These are phyloP conservation scores for Cirrhinus mrigala DNA, from an alignment of 2,797 vertebrate species.

Conservation along the genomic window DNA sequence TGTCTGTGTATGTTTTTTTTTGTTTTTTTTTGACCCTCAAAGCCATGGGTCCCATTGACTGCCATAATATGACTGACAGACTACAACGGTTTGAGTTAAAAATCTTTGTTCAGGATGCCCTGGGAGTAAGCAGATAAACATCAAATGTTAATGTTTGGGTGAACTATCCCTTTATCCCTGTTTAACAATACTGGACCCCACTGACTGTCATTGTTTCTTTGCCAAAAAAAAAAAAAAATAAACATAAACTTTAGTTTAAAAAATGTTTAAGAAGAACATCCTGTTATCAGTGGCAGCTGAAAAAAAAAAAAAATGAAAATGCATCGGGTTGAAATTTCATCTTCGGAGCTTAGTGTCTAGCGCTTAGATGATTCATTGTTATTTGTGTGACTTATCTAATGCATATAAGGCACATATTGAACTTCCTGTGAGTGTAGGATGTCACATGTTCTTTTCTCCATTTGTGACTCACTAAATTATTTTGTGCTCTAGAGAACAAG, in stretches of 20 bases:
- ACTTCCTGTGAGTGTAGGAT: background rate
- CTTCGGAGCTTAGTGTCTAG: background rate
- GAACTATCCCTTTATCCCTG: too few relatives aligned
- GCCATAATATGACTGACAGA: too few relatives aligned
- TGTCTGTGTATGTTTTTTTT: too few relatives aligned
- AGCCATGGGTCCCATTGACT: too few relatives aligned
- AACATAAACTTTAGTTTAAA: background rate
- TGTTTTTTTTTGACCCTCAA: too few relatives aligned
- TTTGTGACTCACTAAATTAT: constrained; percentile 40
- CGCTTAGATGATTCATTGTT: background rate
- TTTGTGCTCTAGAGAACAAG: constrained; percentile 26
- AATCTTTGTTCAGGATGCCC: too few relatives aligned
- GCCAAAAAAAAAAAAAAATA: background rate
- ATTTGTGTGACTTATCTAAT: constrained; percentile 20
- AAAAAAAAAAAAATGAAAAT: background rate
- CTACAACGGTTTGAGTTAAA: too few relatives aligned
- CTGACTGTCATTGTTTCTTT: background rate
- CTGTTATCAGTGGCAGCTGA: background rate
- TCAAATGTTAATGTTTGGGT: too few relatives aligned
- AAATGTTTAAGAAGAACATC: background rate
- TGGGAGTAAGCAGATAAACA: too few relatives aligned
- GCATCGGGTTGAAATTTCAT: background rate
- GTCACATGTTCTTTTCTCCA: background rate
- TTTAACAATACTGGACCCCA: too few relatives aligned
- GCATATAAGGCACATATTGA: constrained; percentile 7